phyloP scores from a whole-genome alignment of 2,888 invertebrate genomes.

The Helicoverpa assulta region DNA sequence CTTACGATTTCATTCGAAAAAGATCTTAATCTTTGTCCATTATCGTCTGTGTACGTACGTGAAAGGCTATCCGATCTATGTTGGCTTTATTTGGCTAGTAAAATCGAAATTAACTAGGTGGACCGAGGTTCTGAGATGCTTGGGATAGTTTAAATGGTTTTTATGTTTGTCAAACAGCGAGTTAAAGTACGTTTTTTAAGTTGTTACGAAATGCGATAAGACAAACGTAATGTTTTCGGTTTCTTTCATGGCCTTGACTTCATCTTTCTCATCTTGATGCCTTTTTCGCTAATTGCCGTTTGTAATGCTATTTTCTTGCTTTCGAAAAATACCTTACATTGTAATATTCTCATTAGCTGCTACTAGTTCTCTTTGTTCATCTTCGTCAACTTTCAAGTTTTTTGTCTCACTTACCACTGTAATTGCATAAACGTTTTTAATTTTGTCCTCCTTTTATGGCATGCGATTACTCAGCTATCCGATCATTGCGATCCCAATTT shows the following conservation, averaged over 20 bases:
- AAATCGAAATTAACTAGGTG: constrained; percentile 74
- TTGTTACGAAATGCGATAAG: constrained; percentile 13
- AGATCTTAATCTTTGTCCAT: constrained; percentile 84
- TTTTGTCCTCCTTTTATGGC: constrained; percentile 51
- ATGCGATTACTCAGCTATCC: constrained; percentile 49
- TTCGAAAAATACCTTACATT: constrained; percentile 11
- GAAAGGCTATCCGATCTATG: constrained; percentile 84
- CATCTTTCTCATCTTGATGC: not conserved
- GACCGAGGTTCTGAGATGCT: constrained; percentile 53
- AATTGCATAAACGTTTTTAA: constrained; percentile 45
- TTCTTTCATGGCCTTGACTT: constrained; percentile 10
- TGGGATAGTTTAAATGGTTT: constrained; percentile 54
- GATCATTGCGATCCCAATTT: constrained; percentile 58
- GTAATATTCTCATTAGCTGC: constrained; percentile 15
- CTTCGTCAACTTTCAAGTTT: constrained; percentile 42
- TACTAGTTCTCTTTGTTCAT: constrained; percentile 25
- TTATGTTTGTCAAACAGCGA: constrained; percentile 32
- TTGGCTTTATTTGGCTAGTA: constrained; percentile 79
- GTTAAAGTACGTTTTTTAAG: constrained; percentile 20
- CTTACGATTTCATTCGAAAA: constrained; percentile 86
- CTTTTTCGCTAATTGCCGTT: constrained; percentile 2
- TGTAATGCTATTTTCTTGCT: not conserved
- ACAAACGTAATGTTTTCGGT: constrained; percentile 13
- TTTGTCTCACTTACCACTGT: constrained; percentile 27
- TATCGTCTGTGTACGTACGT: constrained; percentile 81